Base-by-base conservation (phyloP, 2,888 invertebrate species). In the Polyommatus icarus region DNA sequence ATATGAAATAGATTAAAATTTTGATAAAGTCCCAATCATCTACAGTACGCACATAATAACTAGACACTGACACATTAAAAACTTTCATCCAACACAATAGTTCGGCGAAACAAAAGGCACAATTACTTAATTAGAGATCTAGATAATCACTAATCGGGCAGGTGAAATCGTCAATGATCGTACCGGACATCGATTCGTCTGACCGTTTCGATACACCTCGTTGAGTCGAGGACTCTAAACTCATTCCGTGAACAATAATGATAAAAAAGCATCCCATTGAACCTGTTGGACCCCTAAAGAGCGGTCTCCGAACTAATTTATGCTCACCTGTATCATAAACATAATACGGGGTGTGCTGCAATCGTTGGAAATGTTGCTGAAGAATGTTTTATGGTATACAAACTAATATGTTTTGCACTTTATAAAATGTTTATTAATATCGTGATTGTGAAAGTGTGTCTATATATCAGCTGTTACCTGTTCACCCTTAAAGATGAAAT, bases 221-320 rank as follows among this genome's bases (percentile, higher is more conserved):
- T 94, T 94, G 93, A 90, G 86, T 87, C 92, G 92, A 94, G 93
- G 94, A 93, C 92, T 92, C 89, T 85, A 85, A 87, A 89, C 88
- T 91, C 91, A 92, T 91, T 91, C 87, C 84, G 85, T 84, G 86
- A 83, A 90, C 88, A 91, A 91, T 90, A 88, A 89, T 87, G 86
- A 85, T 89, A 90, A 85, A 86, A 87, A 90, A 85, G 87, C 87
- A 88, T 92, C 88, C 87, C 90, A 91, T 90, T 91, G 87, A 90
- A 93, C 91, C 92, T 90, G 92, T 92, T 92, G 89, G 91, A 91
- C 92, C 93, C 93, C 92, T 92, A 89, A 93, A 92, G 91, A 92
- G 92, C 89, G 88, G 88, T 86, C 85, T 87, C 87, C 88, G 92
- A 90, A 92, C 93, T 93, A 93, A 93, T 93, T 93, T 93, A 93